Evolutionary conservation across 2,113 vertebrate genomes (phyloP).

Genomic region (Carollia perspicillata): DNA sequence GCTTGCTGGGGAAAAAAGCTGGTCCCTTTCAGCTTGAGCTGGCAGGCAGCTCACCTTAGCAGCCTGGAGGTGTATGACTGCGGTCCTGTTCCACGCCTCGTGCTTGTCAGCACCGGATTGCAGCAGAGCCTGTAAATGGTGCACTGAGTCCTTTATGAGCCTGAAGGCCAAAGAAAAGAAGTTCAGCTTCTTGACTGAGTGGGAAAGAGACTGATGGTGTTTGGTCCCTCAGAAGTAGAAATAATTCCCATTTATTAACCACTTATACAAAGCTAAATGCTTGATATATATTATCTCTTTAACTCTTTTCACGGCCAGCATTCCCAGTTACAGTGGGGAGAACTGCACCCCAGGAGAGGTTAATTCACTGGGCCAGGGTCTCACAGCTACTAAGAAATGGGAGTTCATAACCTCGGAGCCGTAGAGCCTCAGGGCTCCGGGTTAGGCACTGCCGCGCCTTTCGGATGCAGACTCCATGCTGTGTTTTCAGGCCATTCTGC

Average conservation of each 20-base stretch:
- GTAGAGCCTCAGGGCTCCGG: background rate
- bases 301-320: background rate
- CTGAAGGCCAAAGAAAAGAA: slow-evolving; percentile 66
- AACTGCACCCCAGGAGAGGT: background rate
- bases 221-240: background rate
- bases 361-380: background rate
- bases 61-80: slow-evolving; percentile 78
- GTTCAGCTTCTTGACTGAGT: background rate
- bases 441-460: background rate
- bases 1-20: background rate
- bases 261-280: background rate
- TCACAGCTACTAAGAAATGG: background rate
- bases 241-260: background rate
- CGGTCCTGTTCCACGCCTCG: slow-evolving; percentile 81
- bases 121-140: slow-evolving; percentile 73
- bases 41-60: slow-evolving; percentile 78
- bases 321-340: background rate
- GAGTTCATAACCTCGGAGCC: background rate
- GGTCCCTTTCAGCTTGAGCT: background rate
- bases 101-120: slow-evolving; percentile 76
- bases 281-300: background rate
- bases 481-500: background rate
- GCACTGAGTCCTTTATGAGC: slow-evolving; percentile 69
- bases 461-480: background rate
- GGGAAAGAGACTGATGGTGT: background rate